Conservation (phyloP, 2,113 vertebrate genomes). For the Microtus montanus region DNA sequence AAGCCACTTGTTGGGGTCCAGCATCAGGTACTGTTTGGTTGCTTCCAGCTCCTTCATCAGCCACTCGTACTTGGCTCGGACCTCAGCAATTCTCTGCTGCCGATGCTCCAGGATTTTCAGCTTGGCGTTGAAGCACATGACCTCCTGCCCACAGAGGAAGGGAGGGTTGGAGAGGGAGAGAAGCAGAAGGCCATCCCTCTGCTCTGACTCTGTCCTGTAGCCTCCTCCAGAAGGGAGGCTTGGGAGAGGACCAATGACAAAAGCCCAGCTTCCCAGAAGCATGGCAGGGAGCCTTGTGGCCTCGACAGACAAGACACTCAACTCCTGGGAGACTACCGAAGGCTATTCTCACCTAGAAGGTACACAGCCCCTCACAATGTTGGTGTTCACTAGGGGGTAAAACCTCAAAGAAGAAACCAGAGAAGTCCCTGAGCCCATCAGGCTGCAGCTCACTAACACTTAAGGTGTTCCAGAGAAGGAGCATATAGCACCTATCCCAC, state of each 20-base stretch:
- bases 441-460: too few relatives aligned
- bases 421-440: too few relatives aligned
- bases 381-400: not conserved
- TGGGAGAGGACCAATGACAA: not conserved
- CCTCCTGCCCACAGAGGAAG: slow-evolving; percentile 84
- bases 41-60: slow-evolving; percentile 97
- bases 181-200: not conserved
- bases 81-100: slow-evolving; percentile 96
- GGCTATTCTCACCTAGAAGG: not conserved
- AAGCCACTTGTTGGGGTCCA: slow-evolving; percentile 98
- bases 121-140: slow-evolving; percentile 91
- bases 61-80: slow-evolving; percentile 95
- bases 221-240: slow-evolving; percentile 17
- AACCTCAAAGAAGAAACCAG: not conserved
- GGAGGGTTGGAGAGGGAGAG: not conserved
- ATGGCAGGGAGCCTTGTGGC: accelerated
- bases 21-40: slow-evolving; percentile 97
- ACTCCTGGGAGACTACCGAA: accelerated
- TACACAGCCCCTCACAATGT: accelerated
- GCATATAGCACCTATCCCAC: accelerated
- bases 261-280: not conserved
- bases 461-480: not conserved
- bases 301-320: not conserved
- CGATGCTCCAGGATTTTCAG: slow-evolving; percentile 94
- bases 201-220: not conserved